Evolutionary conservation across 2,888 invertebrate species (phyloP).

Genomic region (Ennomos quercinarius): DNA sequence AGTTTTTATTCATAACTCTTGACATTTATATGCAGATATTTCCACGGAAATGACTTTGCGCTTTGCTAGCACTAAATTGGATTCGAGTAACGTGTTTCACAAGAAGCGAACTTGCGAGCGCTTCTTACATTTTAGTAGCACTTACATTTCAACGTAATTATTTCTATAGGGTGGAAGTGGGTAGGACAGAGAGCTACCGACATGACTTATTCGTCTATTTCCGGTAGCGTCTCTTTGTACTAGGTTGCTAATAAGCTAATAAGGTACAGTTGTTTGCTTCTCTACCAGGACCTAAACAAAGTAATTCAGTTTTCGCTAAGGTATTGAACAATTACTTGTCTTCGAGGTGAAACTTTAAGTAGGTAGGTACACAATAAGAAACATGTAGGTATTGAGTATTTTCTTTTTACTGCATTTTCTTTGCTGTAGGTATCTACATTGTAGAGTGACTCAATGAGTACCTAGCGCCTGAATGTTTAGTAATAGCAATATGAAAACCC

Average conservation of each 20-base stretch:
- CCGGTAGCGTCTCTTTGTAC: constrained; percentile 2
- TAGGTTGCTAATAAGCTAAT: too few relatives aligned
- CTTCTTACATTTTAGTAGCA: neutral
- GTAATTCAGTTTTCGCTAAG: constrained; percentile 1
- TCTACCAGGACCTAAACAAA: constrained; percentile 7
- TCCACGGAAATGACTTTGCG: constrained; percentile 12
- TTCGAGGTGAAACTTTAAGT: neutral
- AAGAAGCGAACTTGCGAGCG: neutral
- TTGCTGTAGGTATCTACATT: too few relatives aligned
- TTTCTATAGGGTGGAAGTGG: constrained; percentile 1
- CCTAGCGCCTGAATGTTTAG: too few relatives aligned
- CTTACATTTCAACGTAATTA: neutral
- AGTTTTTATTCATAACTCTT: constrained; percentile 37
- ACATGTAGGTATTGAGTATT: too few relatives aligned
- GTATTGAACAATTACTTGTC: constrained; percentile 4
- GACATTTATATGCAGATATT: constrained; percentile 25
- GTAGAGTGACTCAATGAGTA: too few relatives aligned
- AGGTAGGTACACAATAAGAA: too few relatives aligned
- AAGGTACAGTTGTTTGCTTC: constrained; percentile 6
- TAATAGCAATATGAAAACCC: too few relatives aligned
- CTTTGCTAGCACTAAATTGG: constrained; percentile 23
- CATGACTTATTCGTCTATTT: constrained; percentile 8
- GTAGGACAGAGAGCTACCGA: neutral
- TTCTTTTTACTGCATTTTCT: too few relatives aligned
- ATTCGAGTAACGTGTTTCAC: constrained; percentile 12